Conservation (phyloP, 2,113 vertebrate genomes). For the Oncorhynchus clarkii region DNA sequence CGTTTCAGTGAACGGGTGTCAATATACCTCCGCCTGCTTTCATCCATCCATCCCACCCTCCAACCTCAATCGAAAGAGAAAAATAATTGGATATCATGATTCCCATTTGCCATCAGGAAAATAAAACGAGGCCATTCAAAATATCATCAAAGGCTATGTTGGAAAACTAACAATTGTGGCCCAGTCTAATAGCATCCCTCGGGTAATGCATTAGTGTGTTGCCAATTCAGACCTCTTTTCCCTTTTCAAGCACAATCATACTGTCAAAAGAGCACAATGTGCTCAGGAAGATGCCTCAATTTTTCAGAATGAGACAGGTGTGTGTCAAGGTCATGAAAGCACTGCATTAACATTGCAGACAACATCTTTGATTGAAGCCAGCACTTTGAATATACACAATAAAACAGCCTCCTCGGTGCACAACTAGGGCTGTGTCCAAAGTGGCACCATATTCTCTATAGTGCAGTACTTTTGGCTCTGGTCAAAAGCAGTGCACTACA, state of each 20-base stretch:
- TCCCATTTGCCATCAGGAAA: slow-evolving; percentile 38
- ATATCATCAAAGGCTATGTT: slow-evolving; percentile 45
- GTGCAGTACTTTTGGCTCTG: no score
- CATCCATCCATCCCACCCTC: not conserved
- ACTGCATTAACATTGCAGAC: not conserved
- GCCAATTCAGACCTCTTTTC: slow-evolving; percentile 26
- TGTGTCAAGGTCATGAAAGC: not conserved
- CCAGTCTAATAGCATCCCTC: slow-evolving; percentile 23
- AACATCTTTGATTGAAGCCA: no score
- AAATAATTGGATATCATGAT: slow-evolving; percentile 57
- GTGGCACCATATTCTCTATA: no score
- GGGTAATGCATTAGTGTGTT: slow-evolving; percentile 44
- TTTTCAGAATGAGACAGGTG: not conserved
- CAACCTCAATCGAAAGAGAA: slow-evolving; percentile 30
- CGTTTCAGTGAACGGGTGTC: slow-evolving; percentile 42
- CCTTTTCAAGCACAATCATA: not conserved
- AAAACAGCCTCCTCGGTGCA: no score
- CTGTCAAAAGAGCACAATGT: slow-evolving; percentile 21
- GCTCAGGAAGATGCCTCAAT: no score
- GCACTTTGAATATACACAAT: no score
- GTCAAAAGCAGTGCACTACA: no score
- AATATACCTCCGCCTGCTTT: slow-evolving; percentile 20
- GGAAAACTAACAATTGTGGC: slow-evolving; percentile 38
- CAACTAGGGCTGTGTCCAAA: no score
- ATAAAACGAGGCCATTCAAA: slow-evolving; percentile 43